A percentile compares a stretch with the other conserved stretches of the same genome.
phyloP scores from a whole-genome alignment of 2,113 vertebrate species.

The Campylorhamphus procurvoides region DNA sequence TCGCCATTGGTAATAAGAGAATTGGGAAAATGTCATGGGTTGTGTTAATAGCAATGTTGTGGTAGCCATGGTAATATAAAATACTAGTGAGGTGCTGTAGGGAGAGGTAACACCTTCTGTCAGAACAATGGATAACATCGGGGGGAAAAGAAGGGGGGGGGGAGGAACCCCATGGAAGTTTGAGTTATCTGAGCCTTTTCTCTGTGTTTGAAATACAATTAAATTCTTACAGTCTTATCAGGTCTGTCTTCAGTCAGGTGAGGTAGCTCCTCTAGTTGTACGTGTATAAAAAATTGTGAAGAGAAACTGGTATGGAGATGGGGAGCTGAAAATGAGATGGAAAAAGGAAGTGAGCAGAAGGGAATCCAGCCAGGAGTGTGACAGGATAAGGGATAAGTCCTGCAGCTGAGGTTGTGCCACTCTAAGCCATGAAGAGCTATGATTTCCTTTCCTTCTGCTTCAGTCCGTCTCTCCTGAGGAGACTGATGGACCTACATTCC shows the following conservation, averaged over 20 bases:
- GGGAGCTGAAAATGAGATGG: background rate
- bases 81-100: slow-evolving; percentile 1
- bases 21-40: slow-evolving; percentile 56
- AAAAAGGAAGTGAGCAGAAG: background rate
- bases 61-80: slow-evolving; percentile 62
- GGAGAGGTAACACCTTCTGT: background rate
- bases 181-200: background rate
- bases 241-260: background rate
- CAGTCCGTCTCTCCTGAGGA: background rate
- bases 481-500: background rate
- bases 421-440: background rate
- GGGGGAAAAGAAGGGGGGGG: background rate
- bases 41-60: slow-evolving; percentile 54
- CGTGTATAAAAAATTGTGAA: background rate
- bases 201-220: background rate
- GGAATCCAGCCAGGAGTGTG: background rate
- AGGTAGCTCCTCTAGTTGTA: background rate
- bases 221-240: background rate
- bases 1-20: slow-evolving; percentile 35
- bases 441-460: background rate
- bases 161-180: background rate
- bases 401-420: background rate
- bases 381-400: background rate
- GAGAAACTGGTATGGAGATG: background rate
- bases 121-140: background rate